Conservation (phyloP, 2,113 vertebrate genomes). For the Ranitomeya variabilis region DNA sequence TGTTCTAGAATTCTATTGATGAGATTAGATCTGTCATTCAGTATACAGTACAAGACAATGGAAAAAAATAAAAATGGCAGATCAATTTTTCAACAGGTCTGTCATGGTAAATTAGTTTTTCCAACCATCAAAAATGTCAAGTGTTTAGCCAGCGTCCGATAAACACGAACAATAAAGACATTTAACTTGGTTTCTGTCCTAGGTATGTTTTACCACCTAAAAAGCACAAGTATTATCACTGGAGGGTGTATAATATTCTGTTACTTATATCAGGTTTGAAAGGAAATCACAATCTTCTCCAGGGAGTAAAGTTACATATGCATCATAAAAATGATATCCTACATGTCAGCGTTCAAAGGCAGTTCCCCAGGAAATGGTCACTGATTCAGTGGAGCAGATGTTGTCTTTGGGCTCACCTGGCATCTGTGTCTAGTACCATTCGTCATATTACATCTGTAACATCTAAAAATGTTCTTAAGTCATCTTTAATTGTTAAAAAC, state of each 20-base stretch:
- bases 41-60: no score
- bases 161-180: background rate
- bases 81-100: no score
- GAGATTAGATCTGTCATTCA: no score
- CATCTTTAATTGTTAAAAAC: background rate
- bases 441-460: conserved; percentile 18
- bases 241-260: background rate
- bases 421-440: background rate
- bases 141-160: no score
- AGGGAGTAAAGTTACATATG: background rate
- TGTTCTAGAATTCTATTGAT: no score
- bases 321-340: background rate
- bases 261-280: background rate
- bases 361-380: background rate
- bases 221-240: background rate
- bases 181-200: background rate
- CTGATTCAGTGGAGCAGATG: conserved; percentile 13
- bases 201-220: background rate
- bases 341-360: background rate
- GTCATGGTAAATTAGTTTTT: no score
- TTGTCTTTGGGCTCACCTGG: conserved; percentile 3
- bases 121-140: no score
- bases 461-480: background rate
- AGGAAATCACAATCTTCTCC: background rate
- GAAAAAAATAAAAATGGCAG: no score